Evolutionary conservation across 53 echinoderm and acorn worm genomes (phyloP).

Genomic region (Stichopus horrens): DNA sequence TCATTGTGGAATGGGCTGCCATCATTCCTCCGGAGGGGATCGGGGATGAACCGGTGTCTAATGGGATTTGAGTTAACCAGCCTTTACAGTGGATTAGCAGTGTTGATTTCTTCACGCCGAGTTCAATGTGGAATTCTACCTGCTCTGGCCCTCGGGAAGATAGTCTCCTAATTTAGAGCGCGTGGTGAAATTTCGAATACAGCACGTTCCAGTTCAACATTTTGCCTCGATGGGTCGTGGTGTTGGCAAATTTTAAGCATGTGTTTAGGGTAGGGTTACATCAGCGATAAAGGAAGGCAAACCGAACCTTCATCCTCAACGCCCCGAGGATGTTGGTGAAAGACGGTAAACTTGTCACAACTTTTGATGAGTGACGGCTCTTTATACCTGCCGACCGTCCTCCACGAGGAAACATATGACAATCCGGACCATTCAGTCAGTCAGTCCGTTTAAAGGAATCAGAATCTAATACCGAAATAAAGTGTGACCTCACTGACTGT

Average conservation of each 20-base stretch:
- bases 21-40: conserved; percentile 7
- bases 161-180: conserved; percentile 34
- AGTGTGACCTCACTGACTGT: neutral
- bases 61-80: neutral
- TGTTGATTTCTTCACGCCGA: conserved; percentile 41
- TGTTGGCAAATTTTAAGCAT: conserved; percentile 49
- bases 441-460: no score
- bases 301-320: conserved; percentile 16
- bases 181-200: conserved; percentile 32
- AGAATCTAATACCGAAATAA: no score
- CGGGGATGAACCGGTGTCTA: neutral
- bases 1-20: neutral
- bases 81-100: conserved; percentile 2
- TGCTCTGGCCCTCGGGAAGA: conserved; percentile 21
- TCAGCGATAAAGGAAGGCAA: neutral
- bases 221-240: conserved; percentile 31
- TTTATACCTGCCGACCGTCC: conserved; percentile 37
- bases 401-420: neutral
- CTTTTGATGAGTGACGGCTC: conserved; percentile 50
- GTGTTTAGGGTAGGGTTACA: conserved; percentile 45
- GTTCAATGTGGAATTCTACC: conserved; percentile 45
- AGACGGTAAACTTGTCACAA: conserved; percentile 43
- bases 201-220: conserved; percentile 33
- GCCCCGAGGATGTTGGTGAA: conserved; percentile 39
- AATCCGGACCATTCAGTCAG: neutral